Evolutionary conservation across 2,113 vertebrate genomes (phyloP).

Genomic region (Orientallactaga bullata): DNA sequence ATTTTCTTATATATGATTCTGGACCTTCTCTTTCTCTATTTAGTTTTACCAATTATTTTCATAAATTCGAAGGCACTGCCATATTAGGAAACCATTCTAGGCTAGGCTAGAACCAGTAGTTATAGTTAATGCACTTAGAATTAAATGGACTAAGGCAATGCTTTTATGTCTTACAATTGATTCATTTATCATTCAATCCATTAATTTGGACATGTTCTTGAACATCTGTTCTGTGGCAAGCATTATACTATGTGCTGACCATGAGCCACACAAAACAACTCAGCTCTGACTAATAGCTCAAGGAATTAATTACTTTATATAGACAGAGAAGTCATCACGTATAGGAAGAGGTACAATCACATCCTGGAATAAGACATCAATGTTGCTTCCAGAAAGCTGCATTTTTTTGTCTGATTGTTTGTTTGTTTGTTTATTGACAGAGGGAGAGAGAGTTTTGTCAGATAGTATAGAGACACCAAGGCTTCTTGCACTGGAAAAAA

Average conservation of each 20-base stretch:
- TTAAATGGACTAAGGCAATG: not conserved
- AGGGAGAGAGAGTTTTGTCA: too few relatives aligned
- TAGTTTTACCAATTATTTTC: not conserved
- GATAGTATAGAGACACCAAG: too few relatives aligned
- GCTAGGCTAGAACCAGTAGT: not conserved
- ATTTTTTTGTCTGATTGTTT: constrained; percentile 50
- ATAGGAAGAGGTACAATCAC: not conserved
- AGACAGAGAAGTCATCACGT: constrained; percentile 10
- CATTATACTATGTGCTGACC: not conserved
- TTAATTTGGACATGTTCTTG: constrained; percentile 5
- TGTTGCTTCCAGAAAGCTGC: constrained; percentile 74
- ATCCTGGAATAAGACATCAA: constrained; percentile 53
- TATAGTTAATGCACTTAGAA: not conserved
- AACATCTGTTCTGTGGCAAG: not conserved
- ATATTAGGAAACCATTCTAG: not conserved
- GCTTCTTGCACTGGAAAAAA: too few relatives aligned
- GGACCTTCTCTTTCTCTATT: not conserved
- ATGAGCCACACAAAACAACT: not conserved
- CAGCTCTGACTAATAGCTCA: not conserved
- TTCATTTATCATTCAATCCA: not conserved
- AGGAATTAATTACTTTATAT: not conserved
- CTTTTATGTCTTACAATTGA: not conserved
- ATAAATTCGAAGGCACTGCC: not conserved
- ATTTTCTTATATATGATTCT: not conserved
- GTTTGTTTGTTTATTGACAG: too few relatives aligned